These are phyloP conservation scores for Morus bassanus DNA, from an alignment of 2,797 vertebrate genomes.

Conservation along the genomic window DNA sequence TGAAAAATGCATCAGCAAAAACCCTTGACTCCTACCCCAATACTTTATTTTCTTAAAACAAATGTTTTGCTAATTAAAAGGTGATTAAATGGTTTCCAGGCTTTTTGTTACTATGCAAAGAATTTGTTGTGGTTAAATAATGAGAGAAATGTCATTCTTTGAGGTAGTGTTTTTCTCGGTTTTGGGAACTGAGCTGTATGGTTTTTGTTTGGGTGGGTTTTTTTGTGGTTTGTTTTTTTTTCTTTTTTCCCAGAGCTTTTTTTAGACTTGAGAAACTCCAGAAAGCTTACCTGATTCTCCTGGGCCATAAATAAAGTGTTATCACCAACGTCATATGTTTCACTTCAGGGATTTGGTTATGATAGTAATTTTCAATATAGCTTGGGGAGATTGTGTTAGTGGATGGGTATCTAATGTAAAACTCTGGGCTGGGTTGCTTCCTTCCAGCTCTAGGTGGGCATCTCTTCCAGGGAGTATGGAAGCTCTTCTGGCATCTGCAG, in stretches of 20 bases:
- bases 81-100: background rate
- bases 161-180: background rate
- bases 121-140: background rate
- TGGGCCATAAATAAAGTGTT: background rate
- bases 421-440: background rate
- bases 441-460: background rate
- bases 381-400: background rate
- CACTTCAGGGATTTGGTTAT: background rate
- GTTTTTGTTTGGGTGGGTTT: background rate
- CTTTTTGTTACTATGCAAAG: background rate
- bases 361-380: background rate
- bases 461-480: background rate
- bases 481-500: background rate
- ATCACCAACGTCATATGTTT: background rate
- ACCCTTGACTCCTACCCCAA: background rate
- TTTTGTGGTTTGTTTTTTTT: too few relatives aligned
- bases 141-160: background rate
- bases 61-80: background rate
- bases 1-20: background rate
- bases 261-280: background rate
- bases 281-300: background rate
- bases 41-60: background rate
- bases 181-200: background rate
- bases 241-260: too few relatives aligned
- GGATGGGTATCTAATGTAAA: background rate